These are phyloP conservation scores for Thomomys bottae DNA, from an alignment of 2,113 vertebrate genomes.

Conservation along the genomic window DNA sequence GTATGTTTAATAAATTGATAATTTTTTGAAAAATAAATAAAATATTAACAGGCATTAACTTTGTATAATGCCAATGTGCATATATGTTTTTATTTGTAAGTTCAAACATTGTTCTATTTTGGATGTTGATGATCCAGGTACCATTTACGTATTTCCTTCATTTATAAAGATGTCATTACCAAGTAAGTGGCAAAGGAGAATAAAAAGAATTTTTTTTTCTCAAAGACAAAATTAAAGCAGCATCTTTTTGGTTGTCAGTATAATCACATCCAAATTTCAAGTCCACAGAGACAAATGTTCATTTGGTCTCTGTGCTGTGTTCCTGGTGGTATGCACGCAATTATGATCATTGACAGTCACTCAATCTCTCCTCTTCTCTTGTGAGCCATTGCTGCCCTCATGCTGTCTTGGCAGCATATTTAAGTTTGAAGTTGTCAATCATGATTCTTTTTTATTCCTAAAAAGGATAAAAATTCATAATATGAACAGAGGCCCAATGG, in stretches of 20 bases:
- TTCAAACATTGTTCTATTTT: conserved; percentile 4
- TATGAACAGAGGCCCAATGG: conserved; percentile 54
- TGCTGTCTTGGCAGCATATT: conserved; percentile 47
- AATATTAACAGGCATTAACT: neutral
- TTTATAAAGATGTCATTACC: conserved; percentile 9
- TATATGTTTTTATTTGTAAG: neutral
- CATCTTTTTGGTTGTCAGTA: conserved; percentile 56
- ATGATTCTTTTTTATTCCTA: conserved; percentile 64
- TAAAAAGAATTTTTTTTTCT: conserved; percentile 30
- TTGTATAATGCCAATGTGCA: neutral
- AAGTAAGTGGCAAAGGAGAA: conserved; percentile 51
- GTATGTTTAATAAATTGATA: neutral
- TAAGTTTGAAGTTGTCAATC: conserved; percentile 74
- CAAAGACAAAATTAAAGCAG: conserved; percentile 37
- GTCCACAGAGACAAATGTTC: conserved; percentile 40
- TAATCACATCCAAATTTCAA: conserved; percentile 52
- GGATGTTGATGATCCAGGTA: conserved; percentile 17
- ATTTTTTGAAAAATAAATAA: conserved; percentile 10
- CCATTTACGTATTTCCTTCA: neutral
- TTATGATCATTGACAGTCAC: conserved; percentile 66
- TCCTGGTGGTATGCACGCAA: neutral
- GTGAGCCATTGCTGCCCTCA: conserved; percentile 52
- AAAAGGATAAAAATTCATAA: conserved; percentile 70
- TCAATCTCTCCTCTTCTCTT: conserved; percentile 55
- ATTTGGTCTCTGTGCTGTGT: conserved; percentile 48